Evolutionary conservation across 2,113 vertebrate genomes (phyloP), one percentile per base, ranked within the genome.

Genomic region (Telmatochromis bifrenatus): DNA sequence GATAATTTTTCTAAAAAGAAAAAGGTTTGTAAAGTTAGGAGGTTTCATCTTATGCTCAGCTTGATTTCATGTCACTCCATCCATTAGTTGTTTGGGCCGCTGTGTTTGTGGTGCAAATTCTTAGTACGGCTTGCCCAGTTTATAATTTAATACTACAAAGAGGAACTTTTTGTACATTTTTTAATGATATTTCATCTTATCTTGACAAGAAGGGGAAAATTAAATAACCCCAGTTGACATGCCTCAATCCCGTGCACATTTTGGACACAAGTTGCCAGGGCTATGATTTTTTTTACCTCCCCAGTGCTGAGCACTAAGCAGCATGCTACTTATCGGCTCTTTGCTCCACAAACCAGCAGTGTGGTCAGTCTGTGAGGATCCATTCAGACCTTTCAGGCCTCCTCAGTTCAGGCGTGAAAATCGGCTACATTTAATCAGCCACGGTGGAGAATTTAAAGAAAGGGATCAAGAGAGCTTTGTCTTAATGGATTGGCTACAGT

Each of bases 401-500:
- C 89, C 84, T 37, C 55, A 87, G 90, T 89, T 84, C 86, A 89
- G 94, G 94, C 94, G 91, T 96, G 94, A 93, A 95, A 96, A 96
- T 95, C 31, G 45, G 86, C 92, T 95, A 94, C 93, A 96, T 96
- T 96, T 95, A 95, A 96, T 96, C 91, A 93, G 94, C 93, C 94
- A 94, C 79, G 95, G 93, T 95, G 85, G 87, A 91, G 94, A 88
- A 90, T 92, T 96, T 93, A 87, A 91, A 94, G 91, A 94, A 91
- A 87, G 79, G 93, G 93, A 95, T 96, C 90, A 95, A 92, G 93
- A 89, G 92, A 88, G 89, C 92, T 95, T 95, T 94, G 92, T 91
- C 90, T 93, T 95, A 94, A 95, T 95, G 95, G 94, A 96, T 96
- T 96, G 91, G 94, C 90, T 84, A 94, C 94, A 96, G 93, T 96